Conservation (phyloP, 2,113 vertebrate genomes). For the Chloropsis cyanopogon region DNA sequence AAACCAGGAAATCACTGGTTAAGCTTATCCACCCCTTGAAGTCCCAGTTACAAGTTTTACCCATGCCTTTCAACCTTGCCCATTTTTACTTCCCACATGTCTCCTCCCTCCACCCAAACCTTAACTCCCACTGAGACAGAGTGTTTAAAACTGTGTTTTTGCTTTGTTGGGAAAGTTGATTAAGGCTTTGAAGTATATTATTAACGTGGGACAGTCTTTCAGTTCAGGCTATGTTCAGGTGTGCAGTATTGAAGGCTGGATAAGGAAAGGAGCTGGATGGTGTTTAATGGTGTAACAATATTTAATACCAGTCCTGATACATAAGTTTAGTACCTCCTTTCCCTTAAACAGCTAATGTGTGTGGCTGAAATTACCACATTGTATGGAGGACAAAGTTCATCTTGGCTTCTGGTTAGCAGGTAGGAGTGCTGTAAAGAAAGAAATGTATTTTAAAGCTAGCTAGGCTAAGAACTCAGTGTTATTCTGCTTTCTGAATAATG, state of each 20-base stretch:
- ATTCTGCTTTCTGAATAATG: not conserved
- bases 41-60: conserved; percentile 18
- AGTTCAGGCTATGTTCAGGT: not conserved
- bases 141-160: not conserved
- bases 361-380: not conserved
- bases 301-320: not conserved
- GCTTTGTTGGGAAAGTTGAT: conserved; percentile 3
- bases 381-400: not conserved
- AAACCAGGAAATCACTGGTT: conserved; percentile 46
- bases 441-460: not conserved
- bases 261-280: not conserved
- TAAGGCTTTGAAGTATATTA: conserved; percentile 18
- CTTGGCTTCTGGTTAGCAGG: not conserved
- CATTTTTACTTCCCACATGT: not conserved
- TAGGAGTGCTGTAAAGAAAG: not conserved
- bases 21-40: conserved; percentile 50
- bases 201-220: not conserved
- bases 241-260: not conserved
- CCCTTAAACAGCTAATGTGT: not conserved
- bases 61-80: conserved; percentile 26
- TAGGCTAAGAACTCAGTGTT: not conserved
- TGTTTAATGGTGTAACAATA: not conserved
- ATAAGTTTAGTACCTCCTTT: not conserved
- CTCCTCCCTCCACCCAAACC: not conserved
- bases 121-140: not conserved